Evolutionary conservation across 2,888 invertebrate species (phyloP).

Genomic region (Teleogryllus oceanicus): DNA sequence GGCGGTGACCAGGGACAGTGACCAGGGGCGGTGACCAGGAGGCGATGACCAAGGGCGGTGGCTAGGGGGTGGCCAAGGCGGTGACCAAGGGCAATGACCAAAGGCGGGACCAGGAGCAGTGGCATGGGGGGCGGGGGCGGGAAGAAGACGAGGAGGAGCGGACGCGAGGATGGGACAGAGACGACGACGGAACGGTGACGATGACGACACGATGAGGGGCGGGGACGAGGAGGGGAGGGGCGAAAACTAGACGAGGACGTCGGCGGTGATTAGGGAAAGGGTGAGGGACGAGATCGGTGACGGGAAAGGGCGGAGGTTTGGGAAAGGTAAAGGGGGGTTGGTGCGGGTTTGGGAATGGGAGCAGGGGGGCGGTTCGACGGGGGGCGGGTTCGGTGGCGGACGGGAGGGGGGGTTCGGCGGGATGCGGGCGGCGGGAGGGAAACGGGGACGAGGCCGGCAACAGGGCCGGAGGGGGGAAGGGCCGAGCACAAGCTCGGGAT

Average conservation of each 20-base stretch:
- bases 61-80: not conserved
- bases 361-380: too few relatives aligned
- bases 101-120: not conserved
- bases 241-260: not conserved
- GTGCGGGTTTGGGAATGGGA: too few relatives aligned
- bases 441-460: too few relatives aligned
- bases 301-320: not conserved
- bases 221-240: not conserved
- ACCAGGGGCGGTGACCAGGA: not conserved
- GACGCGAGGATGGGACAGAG: not conserved
- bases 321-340: too few relatives aligned
- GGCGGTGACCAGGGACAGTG: not conserved
- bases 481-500: too few relatives aligned
- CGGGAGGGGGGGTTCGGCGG: too few relatives aligned
- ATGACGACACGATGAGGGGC: not conserved
- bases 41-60: not conserved
- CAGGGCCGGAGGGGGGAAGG: too few relatives aligned
- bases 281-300: not conserved
- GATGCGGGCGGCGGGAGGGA: too few relatives aligned
- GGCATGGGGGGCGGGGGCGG: not conserved
- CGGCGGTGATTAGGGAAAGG: not conserved
- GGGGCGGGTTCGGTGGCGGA: too few relatives aligned
- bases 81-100: not conserved
- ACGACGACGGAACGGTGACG: not conserved
- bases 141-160: not conserved